phyloP scores from a whole-genome alignment of 2,888 invertebrate species.

The Myopa testacea region DNA sequence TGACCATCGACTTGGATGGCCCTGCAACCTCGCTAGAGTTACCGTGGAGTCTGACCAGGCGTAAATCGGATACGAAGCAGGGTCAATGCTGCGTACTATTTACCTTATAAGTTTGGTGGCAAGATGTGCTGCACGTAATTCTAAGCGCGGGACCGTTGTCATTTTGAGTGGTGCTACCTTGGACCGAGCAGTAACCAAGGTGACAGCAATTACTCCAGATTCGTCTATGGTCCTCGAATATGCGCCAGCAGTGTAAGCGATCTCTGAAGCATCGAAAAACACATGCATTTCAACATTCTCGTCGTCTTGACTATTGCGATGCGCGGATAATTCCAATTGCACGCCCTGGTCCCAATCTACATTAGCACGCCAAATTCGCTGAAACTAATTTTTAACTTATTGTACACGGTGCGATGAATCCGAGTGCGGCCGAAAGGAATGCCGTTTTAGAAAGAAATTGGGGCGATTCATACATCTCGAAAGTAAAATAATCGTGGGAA shows the following conservation, averaged over 20 bases:
- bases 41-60: constrained; percentile 22
- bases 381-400: background rate
- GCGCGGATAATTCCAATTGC: background rate
- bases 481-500: background rate
- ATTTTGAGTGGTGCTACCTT: constrained; percentile 6
- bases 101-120: constrained; percentile 22
- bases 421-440: background rate
- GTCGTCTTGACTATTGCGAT: background rate
- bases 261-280: background rate
- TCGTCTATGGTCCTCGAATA: too few relatives aligned
- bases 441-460: background rate
- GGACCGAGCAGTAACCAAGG: background rate
- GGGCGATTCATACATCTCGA: constrained; percentile 18
- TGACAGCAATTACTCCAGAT: too few relatives aligned
- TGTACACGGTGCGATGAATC: background rate
- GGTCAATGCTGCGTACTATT: constrained; percentile 6
- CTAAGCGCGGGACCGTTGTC: background rate
- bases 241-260: too few relatives aligned
- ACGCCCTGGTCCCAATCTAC: constrained; percentile 3
- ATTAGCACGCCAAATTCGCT: background rate
- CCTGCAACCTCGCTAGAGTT: constrained; percentile 18
- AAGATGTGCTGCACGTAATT: background rate
- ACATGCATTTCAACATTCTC: background rate
- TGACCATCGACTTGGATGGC: constrained; percentile 28
- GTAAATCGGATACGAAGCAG: constrained; percentile 3